phyloP scores from a whole-genome alignment of 2,888 invertebrate species.

The Lasioglossum lativentre region DNA sequence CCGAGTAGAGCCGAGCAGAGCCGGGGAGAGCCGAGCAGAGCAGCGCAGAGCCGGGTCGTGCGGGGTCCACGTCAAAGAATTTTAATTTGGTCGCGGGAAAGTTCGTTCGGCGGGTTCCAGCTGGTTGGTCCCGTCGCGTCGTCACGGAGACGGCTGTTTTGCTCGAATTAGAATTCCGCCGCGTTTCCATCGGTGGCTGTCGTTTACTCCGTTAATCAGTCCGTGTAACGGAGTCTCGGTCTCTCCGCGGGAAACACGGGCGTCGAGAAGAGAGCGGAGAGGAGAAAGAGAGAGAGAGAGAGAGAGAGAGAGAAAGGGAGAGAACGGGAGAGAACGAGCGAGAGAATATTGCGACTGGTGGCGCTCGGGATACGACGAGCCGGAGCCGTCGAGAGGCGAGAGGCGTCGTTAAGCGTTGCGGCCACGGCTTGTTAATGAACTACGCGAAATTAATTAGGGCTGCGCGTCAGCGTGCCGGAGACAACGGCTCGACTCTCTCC shows the following conservation, averaged over 20 bases:
- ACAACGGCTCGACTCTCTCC: constrained; percentile 47
- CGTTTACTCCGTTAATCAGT: constrained; percentile 64
- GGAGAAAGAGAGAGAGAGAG: background rate
- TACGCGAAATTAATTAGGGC: constrained; percentile 76
- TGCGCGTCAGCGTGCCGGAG: constrained; percentile 62
- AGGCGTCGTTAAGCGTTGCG: constrained; percentile 68
- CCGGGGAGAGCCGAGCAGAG: background rate
- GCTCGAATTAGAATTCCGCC: constrained; percentile 44
- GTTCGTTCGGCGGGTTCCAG: constrained; percentile 13
- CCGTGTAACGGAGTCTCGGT: constrained; percentile 17
- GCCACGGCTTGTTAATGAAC: constrained; percentile 73
- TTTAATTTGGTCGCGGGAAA: constrained; percentile 56
- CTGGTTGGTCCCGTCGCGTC: background rate
- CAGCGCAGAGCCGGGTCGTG: background rate
- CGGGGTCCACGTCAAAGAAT: constrained; percentile 53
- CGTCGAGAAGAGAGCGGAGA: background rate
- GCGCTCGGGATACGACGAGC: constrained; percentile 23
- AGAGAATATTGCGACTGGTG: constrained; percentile 47
- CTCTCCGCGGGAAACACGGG: background rate
- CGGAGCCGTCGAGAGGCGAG: background rate
- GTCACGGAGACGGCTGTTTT: constrained; percentile 19
- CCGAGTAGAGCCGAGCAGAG: background rate
- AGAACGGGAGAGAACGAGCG: background rate
- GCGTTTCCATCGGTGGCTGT: constrained; percentile 44
- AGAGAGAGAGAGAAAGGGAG: background rate